phyloP scores from a whole-genome alignment of 2,888 invertebrate species.

The Erebia epiphron region DNA sequence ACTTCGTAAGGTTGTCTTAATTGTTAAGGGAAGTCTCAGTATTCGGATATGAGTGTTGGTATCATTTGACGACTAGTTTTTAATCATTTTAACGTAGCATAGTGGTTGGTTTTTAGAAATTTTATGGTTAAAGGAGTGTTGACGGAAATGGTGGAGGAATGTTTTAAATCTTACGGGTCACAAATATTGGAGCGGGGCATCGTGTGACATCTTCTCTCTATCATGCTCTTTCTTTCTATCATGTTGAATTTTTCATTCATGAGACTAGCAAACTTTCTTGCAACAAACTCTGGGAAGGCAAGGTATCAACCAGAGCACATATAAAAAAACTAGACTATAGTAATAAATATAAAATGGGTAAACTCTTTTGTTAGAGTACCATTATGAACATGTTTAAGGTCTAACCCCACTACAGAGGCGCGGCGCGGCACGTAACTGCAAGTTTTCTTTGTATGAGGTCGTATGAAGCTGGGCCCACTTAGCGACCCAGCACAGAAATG shows the following conservation, averaged over 20 bases:
- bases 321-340: too few relatives aligned
- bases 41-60: conserved; percentile 6
- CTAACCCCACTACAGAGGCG: too few relatives aligned
- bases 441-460: too few relatives aligned
- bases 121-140: conserved; percentile 41
- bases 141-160: conserved; percentile 44
- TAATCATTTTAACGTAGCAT: conserved; percentile 43
- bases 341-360: too few relatives aligned
- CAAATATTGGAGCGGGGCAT: not conserved
- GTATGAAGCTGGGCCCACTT: too few relatives aligned
- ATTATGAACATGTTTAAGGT: too few relatives aligned
- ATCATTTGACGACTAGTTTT: conserved; percentile 36
- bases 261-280: too few relatives aligned
- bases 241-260: not conserved
- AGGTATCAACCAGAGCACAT: too few relatives aligned
- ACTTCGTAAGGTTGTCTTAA: not conserved
- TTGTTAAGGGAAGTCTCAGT: not conserved
- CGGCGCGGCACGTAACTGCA: too few relatives aligned
- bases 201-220: not conserved
- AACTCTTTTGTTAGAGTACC: too few relatives aligned
- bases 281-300: too few relatives aligned
- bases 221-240: not conserved
- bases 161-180: conserved; percentile 33
- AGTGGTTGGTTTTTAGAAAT: conserved; percentile 43
- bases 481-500: too few relatives aligned